A percentile compares a stretch with the other conserved stretches of the same genome.
These are phyloP conservation scores for Petrosia ficiformis DNA, from an alignment of 37 sponge, comb jelly and placozoan species.

Conservation along the genomic window DNA sequence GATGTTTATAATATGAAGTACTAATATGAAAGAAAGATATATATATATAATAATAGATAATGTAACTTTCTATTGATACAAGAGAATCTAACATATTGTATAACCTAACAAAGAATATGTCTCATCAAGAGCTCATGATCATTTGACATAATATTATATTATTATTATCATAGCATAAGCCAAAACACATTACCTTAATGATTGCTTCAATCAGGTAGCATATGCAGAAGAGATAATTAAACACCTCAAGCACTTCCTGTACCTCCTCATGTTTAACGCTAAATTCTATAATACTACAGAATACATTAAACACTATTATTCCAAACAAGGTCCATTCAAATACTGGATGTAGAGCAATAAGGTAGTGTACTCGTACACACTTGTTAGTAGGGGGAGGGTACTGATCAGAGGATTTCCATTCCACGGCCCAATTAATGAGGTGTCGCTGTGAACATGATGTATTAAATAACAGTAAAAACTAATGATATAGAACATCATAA, in stretches of 20 bases:
- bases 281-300: slow-evolving; percentile 60
- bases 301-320: slow-evolving; percentile 54
- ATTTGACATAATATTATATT: no score
- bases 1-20: no score
- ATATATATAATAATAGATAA: no score
- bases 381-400: slow-evolving; percentile 31
- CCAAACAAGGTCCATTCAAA: slow-evolving; percentile 66
- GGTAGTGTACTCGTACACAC: slow-evolving; percentile 33
- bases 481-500: no score
- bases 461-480: no score
- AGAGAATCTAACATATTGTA: no score
- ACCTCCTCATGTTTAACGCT: slow-evolving; percentile 16
- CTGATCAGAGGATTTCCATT: neutral
- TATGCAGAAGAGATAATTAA: slow-evolving; percentile 59
- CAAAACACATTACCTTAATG: slow-evolving; percentile 58
- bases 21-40: no score
- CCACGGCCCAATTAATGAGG: slow-evolving; percentile 6
- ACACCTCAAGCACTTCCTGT: slow-evolving; percentile 13
- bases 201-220: slow-evolving; percentile 69
- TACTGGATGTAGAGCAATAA: slow-evolving; percentile 24
- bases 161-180: no score
- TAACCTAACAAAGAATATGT: neutral
- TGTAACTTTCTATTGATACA: no score
- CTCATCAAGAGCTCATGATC: neutral
- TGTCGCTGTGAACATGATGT: slow-evolving; percentile 36